A percentile compares a stretch with the other conserved stretches of the same genome.
These are phyloP conservation scores for Metopia argyrocephala DNA, from an alignment of 2,888 invertebrate genomes.

Conservation along the genomic window DNA sequence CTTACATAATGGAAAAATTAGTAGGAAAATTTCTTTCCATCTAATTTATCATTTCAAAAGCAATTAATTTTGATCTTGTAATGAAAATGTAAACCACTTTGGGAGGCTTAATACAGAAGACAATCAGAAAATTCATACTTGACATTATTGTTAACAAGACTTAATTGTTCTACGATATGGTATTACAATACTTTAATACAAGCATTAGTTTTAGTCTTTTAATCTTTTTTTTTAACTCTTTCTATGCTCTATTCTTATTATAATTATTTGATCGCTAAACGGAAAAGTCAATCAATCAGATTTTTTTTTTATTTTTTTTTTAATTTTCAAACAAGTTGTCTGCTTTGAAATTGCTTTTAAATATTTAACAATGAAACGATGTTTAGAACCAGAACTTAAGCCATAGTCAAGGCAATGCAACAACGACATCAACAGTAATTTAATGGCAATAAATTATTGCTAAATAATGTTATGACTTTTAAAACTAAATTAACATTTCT, in stretches of 20 bases:
- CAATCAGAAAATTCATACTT: constrained; percentile 15
- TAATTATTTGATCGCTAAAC: constrained; percentile 46
- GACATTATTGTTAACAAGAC: constrained; percentile 33
- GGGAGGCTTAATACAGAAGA: background rate
- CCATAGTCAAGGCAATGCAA: background rate
- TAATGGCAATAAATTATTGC: constrained; percentile 49
- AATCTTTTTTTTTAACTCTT: too few species aligned
- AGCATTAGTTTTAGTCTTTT: background rate
- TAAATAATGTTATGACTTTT: constrained; percentile 58
- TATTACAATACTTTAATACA: background rate
- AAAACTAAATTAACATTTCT: constrained; percentile 54
- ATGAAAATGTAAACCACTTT: too few species aligned
- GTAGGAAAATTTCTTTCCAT: background rate
- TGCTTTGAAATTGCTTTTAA: too few species aligned
- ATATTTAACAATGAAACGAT: too few species aligned
- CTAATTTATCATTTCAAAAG: background rate
- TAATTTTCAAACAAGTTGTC: background rate
- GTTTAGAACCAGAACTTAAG: background rate
- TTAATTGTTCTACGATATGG: background rate
- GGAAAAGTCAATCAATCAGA: constrained; percentile 63
- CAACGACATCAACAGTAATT: constrained; percentile 24
- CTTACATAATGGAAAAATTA: background rate
- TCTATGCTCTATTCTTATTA: constrained; percentile 7
- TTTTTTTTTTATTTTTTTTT: too few species aligned
- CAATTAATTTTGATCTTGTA: background rate